Evolutionary conservation across 2,113 vertebrate species (phyloP).

Genomic region (Choloepus hoffmanni): DNA sequence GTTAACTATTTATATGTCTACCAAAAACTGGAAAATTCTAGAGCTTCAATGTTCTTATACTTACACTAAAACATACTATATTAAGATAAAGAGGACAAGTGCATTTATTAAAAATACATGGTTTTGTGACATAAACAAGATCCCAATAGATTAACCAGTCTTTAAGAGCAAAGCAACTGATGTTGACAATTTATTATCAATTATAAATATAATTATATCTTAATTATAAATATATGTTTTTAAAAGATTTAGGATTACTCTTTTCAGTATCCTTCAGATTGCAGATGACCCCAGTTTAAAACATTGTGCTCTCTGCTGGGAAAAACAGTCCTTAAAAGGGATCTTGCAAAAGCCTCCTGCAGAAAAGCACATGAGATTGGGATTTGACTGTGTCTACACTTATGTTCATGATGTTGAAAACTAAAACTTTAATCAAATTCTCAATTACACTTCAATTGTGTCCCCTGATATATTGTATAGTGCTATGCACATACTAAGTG

Average conservation of each 20-base stretch:
- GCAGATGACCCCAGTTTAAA: not conserved
- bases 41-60: not conserved
- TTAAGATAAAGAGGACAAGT: not conserved
- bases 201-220: no score
- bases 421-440: constrained; percentile 9
- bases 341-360: not conserved
- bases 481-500: not conserved
- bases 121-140: not conserved
- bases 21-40: not conserved
- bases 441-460: not conserved
- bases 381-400: not conserved
- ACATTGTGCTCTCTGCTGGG: not conserved
- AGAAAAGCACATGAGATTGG: not conserved
- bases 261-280: not conserved
- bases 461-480: not conserved
- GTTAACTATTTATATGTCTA: not conserved
- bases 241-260: not conserved
- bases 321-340: not conserved
- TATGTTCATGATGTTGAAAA: not conserved
- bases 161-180: not conserved
- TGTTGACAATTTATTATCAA: not conserved
- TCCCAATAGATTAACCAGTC: not conserved
- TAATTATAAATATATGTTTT: not conserved
- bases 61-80: not conserved
- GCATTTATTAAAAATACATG: not conserved